Percentiles rank a stretch among this genome's conserved stretches.
These are phyloP conservation scores for Phorcus lineatus DNA, from an alignment of 2,888 invertebrate species.

Conservation along the genomic window DNA sequence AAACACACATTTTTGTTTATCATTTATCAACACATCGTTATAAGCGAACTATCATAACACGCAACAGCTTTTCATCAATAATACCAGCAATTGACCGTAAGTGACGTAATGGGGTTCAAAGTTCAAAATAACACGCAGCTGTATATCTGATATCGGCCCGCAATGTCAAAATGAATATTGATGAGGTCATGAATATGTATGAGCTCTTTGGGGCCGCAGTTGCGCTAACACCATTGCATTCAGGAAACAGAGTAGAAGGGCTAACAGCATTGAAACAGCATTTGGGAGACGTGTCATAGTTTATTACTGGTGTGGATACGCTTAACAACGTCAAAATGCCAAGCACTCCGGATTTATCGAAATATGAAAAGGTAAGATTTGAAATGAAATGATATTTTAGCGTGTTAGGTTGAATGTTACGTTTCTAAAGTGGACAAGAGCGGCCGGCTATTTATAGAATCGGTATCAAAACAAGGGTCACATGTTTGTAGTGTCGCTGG, in stretches of 20 bases:
- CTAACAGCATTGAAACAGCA: too few species aligned
- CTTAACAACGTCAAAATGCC: background rate
- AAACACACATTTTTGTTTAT: too few species aligned
- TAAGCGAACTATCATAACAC: background rate
- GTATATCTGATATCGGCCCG: conserved; percentile 17
- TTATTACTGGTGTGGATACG: background rate
- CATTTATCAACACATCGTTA: background rate
- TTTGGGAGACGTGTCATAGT: background rate
- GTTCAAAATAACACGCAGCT: too few species aligned
- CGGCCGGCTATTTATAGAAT: too few species aligned
- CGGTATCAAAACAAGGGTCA: too few species aligned
- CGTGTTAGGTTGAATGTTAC: too few species aligned
- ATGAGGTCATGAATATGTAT: conserved; percentile 28
- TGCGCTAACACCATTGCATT: background rate
- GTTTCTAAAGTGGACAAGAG: too few species aligned
- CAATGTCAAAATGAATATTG: background rate
- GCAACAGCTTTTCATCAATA: too few species aligned
- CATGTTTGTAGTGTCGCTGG: too few species aligned
- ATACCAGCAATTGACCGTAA: too few species aligned
- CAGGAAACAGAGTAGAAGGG: background rate
- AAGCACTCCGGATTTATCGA: background rate
- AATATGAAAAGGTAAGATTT: conserved; percentile 1
- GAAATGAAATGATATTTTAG: too few species aligned
- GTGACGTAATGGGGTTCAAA: too few species aligned
- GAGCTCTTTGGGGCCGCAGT: conserved; percentile 20